Base-by-base conservation (phyloP, 2,888 invertebrate genomes). In the Lasioglossum pauxillum region DNA sequence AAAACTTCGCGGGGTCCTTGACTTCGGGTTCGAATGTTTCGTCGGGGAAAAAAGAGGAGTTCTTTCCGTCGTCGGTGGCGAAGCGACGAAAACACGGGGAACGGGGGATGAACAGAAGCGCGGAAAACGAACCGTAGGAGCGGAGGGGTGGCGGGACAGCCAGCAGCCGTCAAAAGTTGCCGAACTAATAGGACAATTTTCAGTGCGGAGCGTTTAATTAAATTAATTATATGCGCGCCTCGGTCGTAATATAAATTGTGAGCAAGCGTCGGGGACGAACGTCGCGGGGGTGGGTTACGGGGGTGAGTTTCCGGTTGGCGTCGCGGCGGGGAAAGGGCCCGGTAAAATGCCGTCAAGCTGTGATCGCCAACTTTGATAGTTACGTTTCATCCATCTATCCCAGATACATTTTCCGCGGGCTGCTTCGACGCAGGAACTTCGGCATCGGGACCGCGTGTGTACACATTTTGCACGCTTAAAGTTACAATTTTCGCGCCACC, bases 191-290 rank as follows among this genome's bases (percentile, higher is more conserved):
- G 91, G 91, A 91, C 91, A 91, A 91, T 91, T 95, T 95, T 95
- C 94, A 93, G 91, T 93, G 93, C 91, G 91, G 92, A 91, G 92
- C 93, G 94, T 95, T 95, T 95, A 95, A 95, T 95, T 95, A 95
- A 95, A 95, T 95, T 95, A 95, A 95, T 95, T 95, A 95, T 95
- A 95, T 94, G 95, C 94, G 93, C 94, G 92, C 91, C 93, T 92
- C 93, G 93, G 90, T 91, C 92, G 93, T 94, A 93, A 94, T 94
- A 94, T 94, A 94, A 95, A 95, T 95, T 94, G 93, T 92, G 94
- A 93, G 94, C 92, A 93, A 92, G 90, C 91, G 91, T 90, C 85
- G 91, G 85, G 89, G 88, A 90, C 91, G 91, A 88, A 89, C 91
- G 85, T 79, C 88, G 89, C 80, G 85, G 87, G 35, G 31, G 83